phyloP scores from a whole-genome alignment of 2,888 invertebrate genomes.

The Amiota minor region DNA sequence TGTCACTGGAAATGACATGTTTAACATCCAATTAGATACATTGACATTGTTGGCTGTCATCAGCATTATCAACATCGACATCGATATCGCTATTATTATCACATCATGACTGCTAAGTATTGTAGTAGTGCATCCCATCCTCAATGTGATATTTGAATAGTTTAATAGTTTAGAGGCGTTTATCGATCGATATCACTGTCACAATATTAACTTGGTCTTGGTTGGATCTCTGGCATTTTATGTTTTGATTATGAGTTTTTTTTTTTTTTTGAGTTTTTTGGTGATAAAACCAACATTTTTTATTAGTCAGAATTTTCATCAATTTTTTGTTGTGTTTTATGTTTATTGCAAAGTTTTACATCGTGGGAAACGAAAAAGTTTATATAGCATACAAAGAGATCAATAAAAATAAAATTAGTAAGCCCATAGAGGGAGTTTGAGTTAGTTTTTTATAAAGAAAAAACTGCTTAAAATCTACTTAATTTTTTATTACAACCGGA shows the following conservation, averaged over 20 bases:
- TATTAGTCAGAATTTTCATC: conserved; percentile 43
- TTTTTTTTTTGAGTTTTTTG: conserved; percentile 21
- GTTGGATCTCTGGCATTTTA: neutral
- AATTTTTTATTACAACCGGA: neutral
- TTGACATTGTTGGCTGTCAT: neutral
- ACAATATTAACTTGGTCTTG: neutral
- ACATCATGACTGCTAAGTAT: too few relatives aligned
- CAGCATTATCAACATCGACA: neutral
- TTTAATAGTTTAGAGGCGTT: conserved; percentile 10
- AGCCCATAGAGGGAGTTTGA: neutral
- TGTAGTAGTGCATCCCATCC: too few relatives aligned
- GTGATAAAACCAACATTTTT: conserved; percentile 51
- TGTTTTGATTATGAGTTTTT: neutral
- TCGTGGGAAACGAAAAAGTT: conserved; percentile 8
- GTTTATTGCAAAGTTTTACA: conserved; percentile 21
- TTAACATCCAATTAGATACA: conserved; percentile 60
- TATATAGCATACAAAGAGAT: neutral
- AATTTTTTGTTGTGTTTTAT: conserved; percentile 34
- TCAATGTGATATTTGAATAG: neutral
- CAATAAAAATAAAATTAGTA: too few relatives aligned
- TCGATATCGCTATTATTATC: too few relatives aligned
- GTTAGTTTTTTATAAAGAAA: neutral
- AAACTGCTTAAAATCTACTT: neutral
- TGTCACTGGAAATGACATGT: conserved; percentile 29
- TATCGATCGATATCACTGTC: conserved; percentile 5